These are phyloP conservation scores for Meloe dianella DNA, from an alignment of 2,888 invertebrate species.

Conservation along the genomic window DNA sequence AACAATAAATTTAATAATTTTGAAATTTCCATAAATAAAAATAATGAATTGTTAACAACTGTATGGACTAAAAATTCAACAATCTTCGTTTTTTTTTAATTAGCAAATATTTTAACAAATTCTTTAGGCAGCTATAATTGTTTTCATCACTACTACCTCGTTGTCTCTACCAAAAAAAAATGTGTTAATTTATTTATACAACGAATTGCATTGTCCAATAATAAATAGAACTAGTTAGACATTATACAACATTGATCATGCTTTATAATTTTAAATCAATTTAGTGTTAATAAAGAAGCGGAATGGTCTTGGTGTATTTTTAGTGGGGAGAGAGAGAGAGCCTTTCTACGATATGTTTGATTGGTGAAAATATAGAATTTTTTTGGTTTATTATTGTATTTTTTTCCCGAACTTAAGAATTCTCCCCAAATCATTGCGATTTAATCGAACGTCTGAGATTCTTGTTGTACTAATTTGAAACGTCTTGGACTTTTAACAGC, in stretches of 20 bases:
- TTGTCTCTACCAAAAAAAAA: constrained; percentile 40
- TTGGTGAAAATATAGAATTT: not conserved
- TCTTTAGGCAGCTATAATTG: constrained; percentile 25
- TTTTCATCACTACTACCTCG: constrained; percentile 40
- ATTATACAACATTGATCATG: constrained; percentile 37
- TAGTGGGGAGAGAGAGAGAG: not conserved
- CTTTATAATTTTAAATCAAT: not conserved
- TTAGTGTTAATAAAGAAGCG: not conserved
- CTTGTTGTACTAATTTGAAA: constrained; percentile 88
- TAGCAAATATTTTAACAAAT: constrained; percentile 31
- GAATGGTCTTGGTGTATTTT: not conserved
- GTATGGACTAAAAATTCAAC: constrained; percentile 34
- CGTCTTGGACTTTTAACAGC: constrained; percentile 85
- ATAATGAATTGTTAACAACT: constrained; percentile 24
- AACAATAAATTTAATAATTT: not conserved
- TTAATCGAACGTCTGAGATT: constrained; percentile 89
- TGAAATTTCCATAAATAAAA: not conserved
- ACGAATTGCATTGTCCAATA: constrained; percentile 43
- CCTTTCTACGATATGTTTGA: not conserved
- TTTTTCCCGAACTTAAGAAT: no score
- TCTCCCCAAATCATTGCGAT: not conserved
- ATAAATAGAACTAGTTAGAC: constrained; percentile 34
- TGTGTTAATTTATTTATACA: constrained; percentile 17
- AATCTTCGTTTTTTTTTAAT: no score
- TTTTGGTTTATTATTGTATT: no score